These are phyloP conservation scores for Coptodon rendalli DNA, from an alignment of 2,113 vertebrate genomes.

Conservation along the genomic window DNA sequence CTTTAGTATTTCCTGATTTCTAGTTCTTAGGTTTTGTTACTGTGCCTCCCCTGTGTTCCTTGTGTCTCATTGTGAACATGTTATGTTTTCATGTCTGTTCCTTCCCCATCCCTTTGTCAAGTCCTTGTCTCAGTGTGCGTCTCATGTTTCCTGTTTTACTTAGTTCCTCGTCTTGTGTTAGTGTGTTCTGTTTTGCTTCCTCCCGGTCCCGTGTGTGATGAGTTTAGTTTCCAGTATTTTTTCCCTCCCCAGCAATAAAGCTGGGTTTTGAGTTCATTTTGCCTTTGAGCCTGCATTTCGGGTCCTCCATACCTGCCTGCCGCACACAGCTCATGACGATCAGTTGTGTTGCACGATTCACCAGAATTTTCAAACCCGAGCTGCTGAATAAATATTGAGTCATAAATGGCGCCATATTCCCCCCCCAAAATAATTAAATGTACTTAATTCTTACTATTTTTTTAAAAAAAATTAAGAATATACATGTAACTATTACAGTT, in stretches of 20 bases:
- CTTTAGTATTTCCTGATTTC: background rate
- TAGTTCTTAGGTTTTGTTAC: background rate
- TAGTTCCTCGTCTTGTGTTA: background rate
- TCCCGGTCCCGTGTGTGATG: rapidly evolving
- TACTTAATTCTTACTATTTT: background rate
- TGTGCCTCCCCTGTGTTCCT: background rate
- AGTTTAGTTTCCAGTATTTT: background rate
- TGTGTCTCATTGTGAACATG: background rate
- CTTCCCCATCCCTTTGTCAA: background rate
- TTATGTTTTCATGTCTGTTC: rapidly evolving
- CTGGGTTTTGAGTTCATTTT: background rate
- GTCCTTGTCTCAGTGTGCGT: background rate
- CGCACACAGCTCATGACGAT: background rate
- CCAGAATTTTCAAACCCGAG: background rate
- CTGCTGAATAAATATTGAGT: background rate
- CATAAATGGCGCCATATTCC: rapidly evolving
- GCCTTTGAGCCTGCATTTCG: background rate
- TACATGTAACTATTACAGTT: background rate
- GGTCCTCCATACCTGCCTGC: background rate
- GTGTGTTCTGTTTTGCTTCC: background rate
- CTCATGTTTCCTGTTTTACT: background rate
- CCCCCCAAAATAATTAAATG: background rate
- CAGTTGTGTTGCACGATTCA: background rate
- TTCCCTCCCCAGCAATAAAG: background rate
- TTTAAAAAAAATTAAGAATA: rapidly evolving